phyloP scores from a whole-genome alignment of 2,888 invertebrate genomes.

The Trichacis sp. region DNA sequence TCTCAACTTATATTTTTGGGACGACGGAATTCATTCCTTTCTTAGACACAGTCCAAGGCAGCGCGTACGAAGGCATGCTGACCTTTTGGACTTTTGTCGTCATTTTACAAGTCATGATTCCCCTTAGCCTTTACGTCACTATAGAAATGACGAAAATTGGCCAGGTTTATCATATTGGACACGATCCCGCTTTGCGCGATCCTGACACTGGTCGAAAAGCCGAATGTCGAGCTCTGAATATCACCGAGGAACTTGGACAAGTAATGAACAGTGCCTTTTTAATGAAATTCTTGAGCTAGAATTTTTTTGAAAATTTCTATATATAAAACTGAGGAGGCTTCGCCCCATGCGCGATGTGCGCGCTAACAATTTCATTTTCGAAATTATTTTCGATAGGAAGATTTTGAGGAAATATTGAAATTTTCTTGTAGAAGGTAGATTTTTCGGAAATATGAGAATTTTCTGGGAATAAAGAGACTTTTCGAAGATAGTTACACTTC shows the following conservation, averaged over 20 bases:
- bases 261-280: conserved; percentile 69
- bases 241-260: conserved; percentile 97
- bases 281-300: no score
- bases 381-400: no score
- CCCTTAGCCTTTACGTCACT: conserved; percentile 95
- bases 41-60: conserved; percentile 74
- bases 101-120: conserved; percentile 96
- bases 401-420: no score
- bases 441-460: no score
- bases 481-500: no score
- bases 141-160: conserved; percentile 96
- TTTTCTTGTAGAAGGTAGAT: no score
- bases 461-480: no score
- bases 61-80: conserved; percentile 82
- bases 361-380: conserved; percentile 3
- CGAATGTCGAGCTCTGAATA: conserved; percentile 94
- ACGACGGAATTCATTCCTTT: conserved; percentile 73
- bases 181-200: conserved; percentile 90
- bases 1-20: conserved; percentile 72
- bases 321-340: no score
- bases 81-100: conserved; percentile 97
- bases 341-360: no score
- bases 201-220: conserved; percentile 83
- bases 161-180: conserved; percentile 95
- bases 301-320: no score